Percentiles rank a stretch among this genome's conserved stretches.
These are phyloP conservation scores for Yasuhikotakia modesta DNA, from an alignment of 2,797 vertebrate genomes.

Conservation along the genomic window DNA sequence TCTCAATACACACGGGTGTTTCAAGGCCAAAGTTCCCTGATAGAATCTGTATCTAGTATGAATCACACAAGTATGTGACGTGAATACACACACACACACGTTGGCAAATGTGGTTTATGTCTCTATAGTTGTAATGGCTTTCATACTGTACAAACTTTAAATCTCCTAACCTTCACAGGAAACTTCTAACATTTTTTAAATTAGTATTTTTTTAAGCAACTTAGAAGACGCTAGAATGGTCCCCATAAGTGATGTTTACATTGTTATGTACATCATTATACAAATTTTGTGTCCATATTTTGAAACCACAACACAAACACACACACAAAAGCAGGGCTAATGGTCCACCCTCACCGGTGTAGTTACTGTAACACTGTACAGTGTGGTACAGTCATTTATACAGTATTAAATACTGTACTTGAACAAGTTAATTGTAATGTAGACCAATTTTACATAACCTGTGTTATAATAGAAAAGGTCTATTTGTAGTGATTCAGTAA, in stretches of 20 bases:
- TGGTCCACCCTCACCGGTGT: not conserved
- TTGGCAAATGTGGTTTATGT: no score
- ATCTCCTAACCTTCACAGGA: no score
- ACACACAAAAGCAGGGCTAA: not conserved
- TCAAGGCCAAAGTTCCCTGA: not conserved
- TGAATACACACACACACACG: not conserved
- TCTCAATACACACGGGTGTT: not conserved
- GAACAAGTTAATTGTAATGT: not conserved
- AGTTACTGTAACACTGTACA: not conserved
- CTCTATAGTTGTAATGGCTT: no score
- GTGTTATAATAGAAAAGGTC: constrained; percentile 1
- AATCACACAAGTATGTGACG: not conserved
- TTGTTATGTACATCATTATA: no score
- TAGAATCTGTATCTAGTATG: not conserved
- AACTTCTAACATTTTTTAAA: no score
- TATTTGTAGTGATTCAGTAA: constrained; percentile 38
- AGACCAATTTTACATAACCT: not conserved
- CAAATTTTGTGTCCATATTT: no score
- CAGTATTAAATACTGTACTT: not conserved
- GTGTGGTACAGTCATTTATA: no score
- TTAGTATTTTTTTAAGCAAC: no score
- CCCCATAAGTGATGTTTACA: no score
- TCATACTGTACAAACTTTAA: no score
- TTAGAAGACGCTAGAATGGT: no score
- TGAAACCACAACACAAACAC: no score